Evolutionary conservation across 2,113 vertebrate genomes (phyloP).

Genomic region (Hipposideros armiger): DNA sequence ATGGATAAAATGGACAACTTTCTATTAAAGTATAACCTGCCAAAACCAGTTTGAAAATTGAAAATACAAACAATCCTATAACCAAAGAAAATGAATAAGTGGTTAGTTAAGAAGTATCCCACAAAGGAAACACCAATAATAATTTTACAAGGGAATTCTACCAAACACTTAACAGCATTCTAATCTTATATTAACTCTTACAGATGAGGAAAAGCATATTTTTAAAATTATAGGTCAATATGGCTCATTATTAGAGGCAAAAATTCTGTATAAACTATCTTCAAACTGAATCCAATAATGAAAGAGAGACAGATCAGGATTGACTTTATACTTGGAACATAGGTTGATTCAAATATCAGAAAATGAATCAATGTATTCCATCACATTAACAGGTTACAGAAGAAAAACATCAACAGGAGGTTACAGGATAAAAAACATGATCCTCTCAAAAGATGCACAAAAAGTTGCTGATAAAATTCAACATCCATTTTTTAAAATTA

Average conservation of each 20-base stretch:
- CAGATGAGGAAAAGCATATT: background rate
- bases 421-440: constrained; percentile 23
- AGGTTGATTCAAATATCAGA: constrained; percentile 5
- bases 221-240: background rate
- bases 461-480: constrained; percentile 56
- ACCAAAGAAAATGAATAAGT: background rate
- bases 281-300: constrained; percentile 39
- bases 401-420: constrained; percentile 35
- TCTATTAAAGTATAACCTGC: background rate
- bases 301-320: background rate
- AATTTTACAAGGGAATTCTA: constrained; percentile 53
- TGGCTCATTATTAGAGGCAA: constrained; percentile 37
- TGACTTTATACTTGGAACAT: constrained; percentile 46
- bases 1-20: constrained; percentile 3
- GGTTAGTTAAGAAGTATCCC: background rate
- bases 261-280: constrained; percentile 45
- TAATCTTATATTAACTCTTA: constrained; percentile 40
- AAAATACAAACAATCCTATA: constrained; percentile 32
- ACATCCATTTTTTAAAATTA: constrained; percentile 47
- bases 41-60: constrained; percentile 33
- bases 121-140: constrained; percentile 30
- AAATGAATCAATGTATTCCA: constrained; percentile 41
- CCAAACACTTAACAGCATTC: constrained; percentile 22
- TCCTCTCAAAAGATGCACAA: constrained; percentile 57
- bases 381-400: constrained; percentile 36